These are phyloP conservation scores for Perognathus longimembris DNA, from an alignment of 2,113 vertebrate species.

Conservation along the genomic window DNA sequence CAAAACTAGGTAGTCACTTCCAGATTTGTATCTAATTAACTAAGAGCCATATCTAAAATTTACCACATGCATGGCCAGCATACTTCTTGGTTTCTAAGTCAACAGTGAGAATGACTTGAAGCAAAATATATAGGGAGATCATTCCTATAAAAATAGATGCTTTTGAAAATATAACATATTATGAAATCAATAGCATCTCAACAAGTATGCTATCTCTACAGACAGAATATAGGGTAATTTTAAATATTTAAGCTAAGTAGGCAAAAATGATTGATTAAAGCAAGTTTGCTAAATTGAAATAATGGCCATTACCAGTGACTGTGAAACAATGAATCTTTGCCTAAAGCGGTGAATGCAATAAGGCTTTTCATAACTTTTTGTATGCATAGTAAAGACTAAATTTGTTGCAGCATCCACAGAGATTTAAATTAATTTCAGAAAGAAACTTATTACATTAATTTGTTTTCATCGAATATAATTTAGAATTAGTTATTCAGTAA, in stretches of 20 bases:
- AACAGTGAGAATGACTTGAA: not conserved
- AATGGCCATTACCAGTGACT: constrained; percentile 79
- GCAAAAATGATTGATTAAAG: constrained; percentile 80
- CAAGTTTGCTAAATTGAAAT: constrained; percentile 82
- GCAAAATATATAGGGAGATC: not conserved
- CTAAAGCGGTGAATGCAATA: constrained; percentile 85
- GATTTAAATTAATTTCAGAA: constrained; percentile 92
- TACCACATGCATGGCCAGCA: not conserved
- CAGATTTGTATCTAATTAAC: too few relatives aligned
- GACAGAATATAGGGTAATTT: constrained; percentile 76
- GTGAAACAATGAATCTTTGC: constrained; percentile 86
- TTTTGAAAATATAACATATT: not conserved
- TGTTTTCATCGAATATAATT: constrained; percentile 91
- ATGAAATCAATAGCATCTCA: not conserved
- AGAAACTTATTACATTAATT: constrained; percentile 93
- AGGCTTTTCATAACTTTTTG: constrained; percentile 87
- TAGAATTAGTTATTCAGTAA: constrained; percentile 90
- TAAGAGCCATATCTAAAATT: constrained; percentile 17
- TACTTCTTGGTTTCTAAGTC: constrained; percentile 12
- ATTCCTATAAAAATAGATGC: not conserved
- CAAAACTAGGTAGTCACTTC: not conserved
- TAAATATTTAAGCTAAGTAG: constrained; percentile 75
- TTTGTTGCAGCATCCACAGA: constrained; percentile 88
- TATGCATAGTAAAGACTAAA: constrained; percentile 87
- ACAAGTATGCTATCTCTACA: constrained; percentile 59